Evolutionary conservation across 2,113 vertebrate genomes (phyloP).

Genomic region (Rhegmatorhina hoffmannsi): DNA sequence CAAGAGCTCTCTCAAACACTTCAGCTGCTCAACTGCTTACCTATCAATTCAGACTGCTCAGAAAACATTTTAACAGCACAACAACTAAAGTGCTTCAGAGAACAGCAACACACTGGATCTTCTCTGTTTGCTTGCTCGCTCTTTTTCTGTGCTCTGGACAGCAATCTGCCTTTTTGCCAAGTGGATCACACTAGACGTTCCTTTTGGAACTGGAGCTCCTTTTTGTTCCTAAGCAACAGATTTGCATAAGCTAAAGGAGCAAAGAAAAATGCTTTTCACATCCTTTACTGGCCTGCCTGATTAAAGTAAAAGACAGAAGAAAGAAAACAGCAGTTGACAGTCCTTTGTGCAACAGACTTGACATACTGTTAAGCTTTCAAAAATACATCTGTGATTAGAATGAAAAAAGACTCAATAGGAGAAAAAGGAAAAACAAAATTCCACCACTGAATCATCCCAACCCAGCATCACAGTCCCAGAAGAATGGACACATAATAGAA

Average conservation of each 20-base stretch:
- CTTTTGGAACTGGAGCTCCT: not conserved
- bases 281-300: constrained; percentile 18
- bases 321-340: constrained; percentile 43
- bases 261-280: constrained; percentile 48
- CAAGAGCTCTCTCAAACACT: not conserved
- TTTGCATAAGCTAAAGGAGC: constrained; percentile 57
- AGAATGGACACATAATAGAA: not conserved
- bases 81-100: not conserved
- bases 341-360: constrained; percentile 17
- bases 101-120: not conserved
- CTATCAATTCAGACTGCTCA: not conserved
- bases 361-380: constrained; percentile 11
- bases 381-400: not conserved
- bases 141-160: not conserved
- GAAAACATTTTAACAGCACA: not conserved
- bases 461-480: not conserved
- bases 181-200: not conserved
- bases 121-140: not conserved
- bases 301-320: constrained; percentile 28
- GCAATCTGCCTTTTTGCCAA: constrained; percentile 20
- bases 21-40: not conserved
- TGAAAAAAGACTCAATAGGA: not conserved
- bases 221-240: constrained; percentile 59
- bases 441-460: not conserved
- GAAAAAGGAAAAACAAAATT: not conserved